Evolutionary conservation across 2,113 vertebrate species (phyloP), one percentile per base, ranked within the genome.

Genomic region (Apeltes quadracus): DNA sequence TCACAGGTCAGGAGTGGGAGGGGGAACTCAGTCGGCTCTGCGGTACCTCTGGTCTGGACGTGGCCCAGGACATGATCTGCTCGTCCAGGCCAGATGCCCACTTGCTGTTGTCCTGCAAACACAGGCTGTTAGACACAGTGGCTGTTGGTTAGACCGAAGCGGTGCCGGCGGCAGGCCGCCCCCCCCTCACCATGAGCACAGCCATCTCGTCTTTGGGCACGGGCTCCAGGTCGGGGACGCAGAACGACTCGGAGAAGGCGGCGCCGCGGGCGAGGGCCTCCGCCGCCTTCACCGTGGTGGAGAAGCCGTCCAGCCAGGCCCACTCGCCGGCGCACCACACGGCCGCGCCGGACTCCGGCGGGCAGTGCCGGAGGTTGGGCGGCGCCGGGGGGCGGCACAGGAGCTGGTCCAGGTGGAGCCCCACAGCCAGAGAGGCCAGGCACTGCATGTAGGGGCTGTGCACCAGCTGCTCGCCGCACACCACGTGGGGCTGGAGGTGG

Each of bases 361-460:
- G 92, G 81, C 94, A 95, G 88, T 84, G 90, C 43, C 92, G 91
- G 51, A 97, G 94, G 78, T 95, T 95, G 12, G 95, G 95, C 0
- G 96, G 94, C 36, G 95, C 92, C 0, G 95, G 94, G 0, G 97
- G 93, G 29, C 78, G 94, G 81, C 98, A 99, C 62, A 99, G 87
- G 20, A 98, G 94, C 75, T 93, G 93, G 66, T 99, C 98, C 68
- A 99, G 93, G 75, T 95, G 96, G 39, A 99, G 96, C 1, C 98
- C 98, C 71, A 99, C 97, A 0, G 96, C 96, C 15, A 99, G 91
- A 0, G 97, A 99, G 23, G 98, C 95, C 36, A 99, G 89, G 83
- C 98, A 99, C 81, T 99, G 98, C 97, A 99, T 98, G 50, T 99
- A 99, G 3, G 97, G 96, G 68, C 98, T 99, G 62, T 99, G 98